A percentile compares a stretch with the other conserved stretches of the same genome.
Conservation (phyloP, 2,797 vertebrate genomes). For the Sandelia bainsii region DNA sequence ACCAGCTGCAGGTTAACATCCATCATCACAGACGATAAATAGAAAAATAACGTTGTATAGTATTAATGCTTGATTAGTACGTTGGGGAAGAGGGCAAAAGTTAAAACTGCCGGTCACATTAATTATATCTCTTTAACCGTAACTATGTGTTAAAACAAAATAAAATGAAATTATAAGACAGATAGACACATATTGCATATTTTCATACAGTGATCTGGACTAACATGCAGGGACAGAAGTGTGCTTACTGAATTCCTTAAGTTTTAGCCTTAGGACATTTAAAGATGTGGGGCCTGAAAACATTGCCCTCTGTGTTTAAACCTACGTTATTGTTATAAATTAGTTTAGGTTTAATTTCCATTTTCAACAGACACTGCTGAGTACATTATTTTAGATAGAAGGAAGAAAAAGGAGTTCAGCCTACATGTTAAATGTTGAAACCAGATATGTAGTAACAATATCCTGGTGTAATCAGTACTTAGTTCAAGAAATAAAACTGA, state of each 20-base stretch:
- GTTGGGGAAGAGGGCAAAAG: not conserved
- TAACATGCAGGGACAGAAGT: too few relatives aligned
- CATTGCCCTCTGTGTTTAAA: not conserved
- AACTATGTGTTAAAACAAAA: too few relatives aligned
- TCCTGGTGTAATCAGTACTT: not conserved
- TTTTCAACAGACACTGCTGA: not conserved
- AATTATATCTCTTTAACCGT: too few relatives aligned
- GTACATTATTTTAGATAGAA: not conserved
- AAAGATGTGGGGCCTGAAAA: not conserved
- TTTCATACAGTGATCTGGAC: too few relatives aligned
- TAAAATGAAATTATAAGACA: too few relatives aligned
- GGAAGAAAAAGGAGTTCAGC: too few relatives aligned
- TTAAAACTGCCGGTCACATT: too few relatives aligned
- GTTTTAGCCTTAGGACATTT: not conserved
- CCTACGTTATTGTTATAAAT: not conserved
- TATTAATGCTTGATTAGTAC: not conserved
- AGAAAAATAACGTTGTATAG: not conserved
- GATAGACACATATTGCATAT: too few relatives aligned
- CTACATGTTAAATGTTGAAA: not conserved
- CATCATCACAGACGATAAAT: not conserved
- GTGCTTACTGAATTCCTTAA: too few relatives aligned
- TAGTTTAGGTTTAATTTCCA: not conserved
- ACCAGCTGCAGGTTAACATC: constrained; percentile 93
- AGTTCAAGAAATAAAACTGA: not conserved
- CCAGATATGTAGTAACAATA: not conserved